A percentile compares a stretch with the other conserved stretches of the same genome.
These are phyloP conservation scores for rat (Rattus norvegicus) DNA, from an alignment of 2,113 vertebrate species.

Conservation along the genomic window DNA sequence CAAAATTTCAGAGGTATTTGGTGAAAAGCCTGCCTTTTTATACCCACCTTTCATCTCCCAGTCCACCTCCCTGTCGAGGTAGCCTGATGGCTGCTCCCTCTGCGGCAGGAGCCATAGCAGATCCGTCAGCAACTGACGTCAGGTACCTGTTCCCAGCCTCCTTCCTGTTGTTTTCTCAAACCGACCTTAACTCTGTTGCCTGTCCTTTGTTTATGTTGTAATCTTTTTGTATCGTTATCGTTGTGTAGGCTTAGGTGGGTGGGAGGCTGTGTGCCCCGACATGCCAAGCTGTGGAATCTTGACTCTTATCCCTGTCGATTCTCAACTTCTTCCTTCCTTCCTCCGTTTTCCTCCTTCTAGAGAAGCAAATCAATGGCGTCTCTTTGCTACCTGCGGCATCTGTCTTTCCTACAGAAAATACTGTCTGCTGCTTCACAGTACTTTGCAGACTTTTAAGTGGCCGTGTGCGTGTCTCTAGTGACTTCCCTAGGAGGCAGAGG, in stretches of 20 bases:
- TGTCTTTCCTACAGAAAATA: slow-evolving; percentile 27
- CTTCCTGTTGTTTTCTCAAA: background rate
- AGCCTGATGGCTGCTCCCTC: background rate
- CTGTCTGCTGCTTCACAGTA: background rate
- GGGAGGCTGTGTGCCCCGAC: no score
- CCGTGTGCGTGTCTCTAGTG: background rate
- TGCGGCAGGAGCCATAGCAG: background rate
- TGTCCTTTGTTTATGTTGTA: no score
- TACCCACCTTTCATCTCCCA: background rate
- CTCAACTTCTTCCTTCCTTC: background rate
- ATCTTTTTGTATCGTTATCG: background rate
- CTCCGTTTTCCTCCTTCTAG: background rate
- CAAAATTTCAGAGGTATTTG: slow-evolving; percentile 16
- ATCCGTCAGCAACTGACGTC: background rate
- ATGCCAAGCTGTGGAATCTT: background rate
- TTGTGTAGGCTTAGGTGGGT: background rate
- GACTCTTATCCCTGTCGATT: slow-evolving; percentile 11
- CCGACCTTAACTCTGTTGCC: background rate
- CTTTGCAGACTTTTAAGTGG: slow-evolving; percentile 29
- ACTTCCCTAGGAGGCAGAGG: background rate
- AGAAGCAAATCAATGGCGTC: slow-evolving; percentile 10
- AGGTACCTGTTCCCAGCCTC: background rate
- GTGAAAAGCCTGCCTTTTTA: background rate
- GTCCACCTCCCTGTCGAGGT: background rate
- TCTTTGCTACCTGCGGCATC: background rate